Base-by-base conservation (phyloP, 1,140 invertebrate genomes). In the Globodera rostochiensis region DNA sequence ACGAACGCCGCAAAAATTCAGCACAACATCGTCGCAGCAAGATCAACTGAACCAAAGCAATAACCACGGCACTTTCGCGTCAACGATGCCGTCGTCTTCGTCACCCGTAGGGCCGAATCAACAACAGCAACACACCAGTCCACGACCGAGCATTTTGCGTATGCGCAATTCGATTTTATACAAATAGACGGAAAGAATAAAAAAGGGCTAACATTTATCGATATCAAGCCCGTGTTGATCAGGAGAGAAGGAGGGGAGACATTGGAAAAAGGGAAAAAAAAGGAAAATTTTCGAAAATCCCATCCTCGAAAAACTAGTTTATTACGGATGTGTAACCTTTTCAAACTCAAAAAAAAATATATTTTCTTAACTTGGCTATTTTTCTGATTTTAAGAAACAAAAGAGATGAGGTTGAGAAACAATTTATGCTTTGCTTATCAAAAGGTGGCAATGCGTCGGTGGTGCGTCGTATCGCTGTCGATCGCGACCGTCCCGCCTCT, bases 101-200 rank as follows among this genome's bases (percentile, higher is more conserved):
- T 11, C 57, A 60, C 49, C 19, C 11, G 21, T 46, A 8, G 7
- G 49, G 5, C 4, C 9, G 13, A n/a, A 69, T 36, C 77, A 13
- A 13, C 49, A 5, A 69, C 66, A 46, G 25, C 21, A 78, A 25
- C 79, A 82, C 60, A 46, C 81, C n/a, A 82, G 81, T 73, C 81
- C 81, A 13, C 50, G 81, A 21, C 81, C 81, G 4, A 57, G 81
- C 25, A 82, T 82, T 82, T 81, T 82, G 57, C 80, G 81, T 82
- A 49, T 9, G 69, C 67, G 36, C 67, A 9, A 53, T 45, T 6
- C 67, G 0, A 36, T 36, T 36, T 36, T 36, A 36, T 36, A 36
- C 36, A 36, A 3, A 36, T 36, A 36, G 36, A 36, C 36, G 36
- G 36, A 36, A 36, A 36, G 36, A 36, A 36, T 36, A 3, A 36